Base-by-base conservation (phyloP, 2,888 invertebrate species). In the Drosophila suboccidentalis region DNA sequence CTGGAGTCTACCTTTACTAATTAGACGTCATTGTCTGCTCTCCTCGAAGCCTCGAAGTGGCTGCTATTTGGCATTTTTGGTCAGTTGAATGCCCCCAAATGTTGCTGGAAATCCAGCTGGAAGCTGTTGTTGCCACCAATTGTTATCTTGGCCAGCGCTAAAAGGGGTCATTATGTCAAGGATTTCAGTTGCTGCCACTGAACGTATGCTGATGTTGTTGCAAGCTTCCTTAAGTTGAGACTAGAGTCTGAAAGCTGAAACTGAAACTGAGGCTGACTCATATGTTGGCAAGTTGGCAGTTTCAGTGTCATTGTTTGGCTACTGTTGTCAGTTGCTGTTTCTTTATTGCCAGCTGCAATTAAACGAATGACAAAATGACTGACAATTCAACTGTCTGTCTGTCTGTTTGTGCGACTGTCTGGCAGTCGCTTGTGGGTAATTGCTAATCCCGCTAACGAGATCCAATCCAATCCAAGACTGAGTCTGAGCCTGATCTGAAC, bases 111-210 rank as follows among this genome's bases (percentile, higher is more conserved):
- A 8, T 29, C 46, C 67, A 58, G 55, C 63, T 71, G 71, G 73
- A 65, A 58, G 69, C 26, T 19, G 32, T n/a, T 34, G 34, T 49
- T 34, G 17, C 72, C 71, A 68, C 71, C 69, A 47, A 43, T 87
- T 84, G 89, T 81, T 89, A 84, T 75, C 80, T 71, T 77, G 72
- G 78, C 78, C 72, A 79, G 61, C 75, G 65, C 77, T 85, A 89
- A 90, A 90, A 88, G 84, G 87, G 90, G 90, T 84, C 89, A 90
- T 89, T 90, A 87, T 90, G 90, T 90, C 90, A 90, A 89, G 88
- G 89, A 88, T 88, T 85, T 89, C 79, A 67, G 80, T 74, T 64
- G 75, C 66, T 71, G 63, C 63, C 38, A 26, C 47, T 43, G 36
- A 15, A 15, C 22, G 32, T 54, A 50, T 34, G 55, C 29, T 60